phyloP scores from a whole-genome alignment of 2,797 vertebrate species.

The Takifugu rubripes region DNA sequence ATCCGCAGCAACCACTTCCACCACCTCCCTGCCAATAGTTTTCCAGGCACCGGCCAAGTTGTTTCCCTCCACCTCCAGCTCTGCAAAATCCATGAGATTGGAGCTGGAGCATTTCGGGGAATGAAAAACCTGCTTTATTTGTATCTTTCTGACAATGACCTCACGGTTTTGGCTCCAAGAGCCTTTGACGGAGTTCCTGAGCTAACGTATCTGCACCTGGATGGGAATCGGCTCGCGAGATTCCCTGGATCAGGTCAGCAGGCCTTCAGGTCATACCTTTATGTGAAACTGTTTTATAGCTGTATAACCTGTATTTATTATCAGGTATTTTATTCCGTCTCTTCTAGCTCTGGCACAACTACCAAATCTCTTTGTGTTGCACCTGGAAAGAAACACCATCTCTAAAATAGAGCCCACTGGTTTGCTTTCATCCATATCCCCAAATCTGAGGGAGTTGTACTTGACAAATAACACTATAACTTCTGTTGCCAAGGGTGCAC shows the following conservation, averaged over 20 bases:
- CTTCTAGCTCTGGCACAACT: conserved; percentile 63
- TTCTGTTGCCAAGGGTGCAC: conserved; percentile 58
- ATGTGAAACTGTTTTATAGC: background rate
- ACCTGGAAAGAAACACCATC: conserved; percentile 83
- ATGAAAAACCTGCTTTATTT: conserved; percentile 84
- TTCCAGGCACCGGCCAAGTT: conserved; percentile 71
- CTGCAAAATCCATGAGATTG: conserved; percentile 76
- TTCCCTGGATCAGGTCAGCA: conserved; percentile 72
- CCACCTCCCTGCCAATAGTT: conserved; percentile 73
- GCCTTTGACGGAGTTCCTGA: conserved; percentile 73
- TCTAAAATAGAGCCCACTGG: conserved; percentile 63
- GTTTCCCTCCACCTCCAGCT: conserved; percentile 86
- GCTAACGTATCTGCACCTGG: conserved; percentile 86
- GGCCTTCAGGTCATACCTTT: background rate
- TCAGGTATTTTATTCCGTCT: conserved; percentile 16
- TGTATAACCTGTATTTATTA: background rate
- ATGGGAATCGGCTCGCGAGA: conserved; percentile 76
- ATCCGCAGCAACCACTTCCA: conserved; percentile 80
- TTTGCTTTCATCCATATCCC: conserved; percentile 64
- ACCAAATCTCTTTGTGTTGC: conserved; percentile 81
- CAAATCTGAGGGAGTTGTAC: conserved; percentile 78
- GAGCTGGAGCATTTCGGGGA: conserved; percentile 74
- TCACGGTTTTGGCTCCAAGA: conserved; percentile 67
- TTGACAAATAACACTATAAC: conserved; percentile 78
- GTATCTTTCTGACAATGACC: conserved; percentile 84